Base-by-base conservation (phyloP, 2,113 vertebrate genomes). In the Lophotis ruficrista region DNA sequence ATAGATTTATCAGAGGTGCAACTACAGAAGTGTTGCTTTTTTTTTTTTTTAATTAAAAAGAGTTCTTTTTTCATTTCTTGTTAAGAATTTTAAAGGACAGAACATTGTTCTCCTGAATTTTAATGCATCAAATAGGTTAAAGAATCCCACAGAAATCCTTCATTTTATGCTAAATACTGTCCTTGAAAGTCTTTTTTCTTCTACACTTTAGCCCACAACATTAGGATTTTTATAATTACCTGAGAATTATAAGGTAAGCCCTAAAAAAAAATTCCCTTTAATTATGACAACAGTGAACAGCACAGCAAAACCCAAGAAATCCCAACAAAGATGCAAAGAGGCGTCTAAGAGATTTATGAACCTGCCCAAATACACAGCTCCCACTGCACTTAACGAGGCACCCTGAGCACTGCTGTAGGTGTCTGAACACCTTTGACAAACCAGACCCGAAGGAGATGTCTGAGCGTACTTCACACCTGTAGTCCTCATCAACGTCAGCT, bases 281-380 rank as follows among this genome's bases (percentile, higher is more conserved):
- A 80, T 90, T 92, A 70, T 9, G 18, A n/a, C 31, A 90, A 93
- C 78, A 83, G 71, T 89, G 81, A 94, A 69, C 66, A 94, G n/a
- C 62, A 70, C 35, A 89, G 73, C 35, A 73, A 95, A 90, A 70
- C 11, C 21, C 4, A 28, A 85, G 60, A 66, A 69, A 77, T 54
- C 58, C 48, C 80, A 92, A 64, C 50, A 83, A 81, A 87, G 77
- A 75, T 35, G 25, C 66, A 87, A 81, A 82, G 47, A 93, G 28
- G 41, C 0, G 0, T 45, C 54, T 18, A 50, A 77, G 71, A 76
- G 90, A 81, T 73, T 78, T 88, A 53, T 51, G 76, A 95, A 73
- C 62, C 50, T 0, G 1, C 45, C 78, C 66, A 61, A 85, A 69
- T 15, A 68, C 66, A 48, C 45, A 62, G 72, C 75, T 90, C 58